Evolutionary conservation across 2,797 vertebrate genomes (phyloP).

Genomic region (Salarias fasciatus): DNA sequence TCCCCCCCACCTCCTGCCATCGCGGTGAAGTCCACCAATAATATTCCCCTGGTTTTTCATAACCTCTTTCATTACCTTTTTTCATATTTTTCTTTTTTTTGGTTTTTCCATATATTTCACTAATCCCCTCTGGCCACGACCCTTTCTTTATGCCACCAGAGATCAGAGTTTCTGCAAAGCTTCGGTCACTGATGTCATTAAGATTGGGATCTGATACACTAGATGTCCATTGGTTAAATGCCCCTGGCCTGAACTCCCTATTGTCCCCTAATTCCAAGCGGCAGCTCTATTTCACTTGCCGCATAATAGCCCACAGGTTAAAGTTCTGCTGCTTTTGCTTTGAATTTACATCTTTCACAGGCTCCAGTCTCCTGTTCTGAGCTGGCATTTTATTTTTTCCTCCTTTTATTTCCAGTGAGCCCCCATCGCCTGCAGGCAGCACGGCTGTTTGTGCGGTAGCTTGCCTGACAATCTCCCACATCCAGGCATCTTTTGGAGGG

Average conservation of each 20-base stretch:
- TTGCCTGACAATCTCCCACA: slow-evolving; percentile 72
- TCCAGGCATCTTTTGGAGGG: slow-evolving; percentile 77
- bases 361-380: slow-evolving; percentile 66
- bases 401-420: slow-evolving; percentile 56
- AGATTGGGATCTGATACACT: slow-evolving; percentile 83
- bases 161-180: slow-evolving; percentile 78
- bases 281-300: slow-evolving; percentile 79
- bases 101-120: slow-evolving; percentile 62
- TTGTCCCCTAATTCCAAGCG: slow-evolving; percentile 81
- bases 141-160: slow-evolving; percentile 77
- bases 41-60: slow-evolving; percentile 70
- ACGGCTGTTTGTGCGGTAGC: slow-evolving; percentile 64
- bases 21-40: slow-evolving; percentile 63
- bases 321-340: slow-evolving; percentile 81
- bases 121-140: slow-evolving; percentile 64
- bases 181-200: slow-evolving; percentile 81
- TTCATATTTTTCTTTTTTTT: slow-evolving; percentile 42
- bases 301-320: slow-evolving; percentile 81
- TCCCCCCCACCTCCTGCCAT: slow-evolving; percentile 67
- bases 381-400: slow-evolving; percentile 55
- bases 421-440: slow-evolving; percentile 65
- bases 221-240: slow-evolving; percentile 78
- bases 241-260: slow-evolving; percentile 75
- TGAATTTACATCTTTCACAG: slow-evolving; percentile 81
- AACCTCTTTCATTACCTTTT: slow-evolving; percentile 68